These are phyloP conservation scores for Candoia aspera DNA, from an alignment of 2,113 vertebrate species.

Conservation along the genomic window DNA sequence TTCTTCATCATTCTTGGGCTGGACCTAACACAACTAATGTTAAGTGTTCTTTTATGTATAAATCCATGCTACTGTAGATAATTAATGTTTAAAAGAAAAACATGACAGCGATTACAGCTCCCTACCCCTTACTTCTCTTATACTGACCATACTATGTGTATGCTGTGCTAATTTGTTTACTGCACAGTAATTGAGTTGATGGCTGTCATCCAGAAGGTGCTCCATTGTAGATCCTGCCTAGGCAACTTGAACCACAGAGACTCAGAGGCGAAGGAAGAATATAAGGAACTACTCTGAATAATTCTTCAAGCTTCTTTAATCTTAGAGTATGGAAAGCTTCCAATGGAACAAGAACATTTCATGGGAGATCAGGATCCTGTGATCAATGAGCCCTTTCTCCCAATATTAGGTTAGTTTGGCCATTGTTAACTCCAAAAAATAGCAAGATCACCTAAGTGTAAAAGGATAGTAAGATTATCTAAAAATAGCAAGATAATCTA, in stretches of 20 bases:
- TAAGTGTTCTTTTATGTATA: background rate
- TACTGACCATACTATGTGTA: background rate
- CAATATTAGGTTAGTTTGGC: background rate
- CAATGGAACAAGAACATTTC: background rate
- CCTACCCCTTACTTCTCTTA: background rate
- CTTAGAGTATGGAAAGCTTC: background rate
- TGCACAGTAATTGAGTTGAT: background rate
- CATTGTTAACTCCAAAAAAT: background rate
- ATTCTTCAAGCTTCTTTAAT: background rate
- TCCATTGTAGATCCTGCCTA: background rate
- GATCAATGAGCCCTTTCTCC: background rate
- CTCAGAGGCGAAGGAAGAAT: background rate
- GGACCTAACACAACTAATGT: background rate
- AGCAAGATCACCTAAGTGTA: background rate
- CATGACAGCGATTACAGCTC: background rate
- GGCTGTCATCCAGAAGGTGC: background rate
- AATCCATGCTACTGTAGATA: background rate
- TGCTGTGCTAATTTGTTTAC: background rate
- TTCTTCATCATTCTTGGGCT: too few relatives aligned
- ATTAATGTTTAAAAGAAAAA: background rate
- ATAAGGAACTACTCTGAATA: background rate
- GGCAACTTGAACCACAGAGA: background rate
- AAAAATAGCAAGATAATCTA: background rate
- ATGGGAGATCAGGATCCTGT: background rate
- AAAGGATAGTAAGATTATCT: background rate